Conservation (phyloP, 2,113 vertebrate species). For the Leptodactylus fuscus region DNA sequence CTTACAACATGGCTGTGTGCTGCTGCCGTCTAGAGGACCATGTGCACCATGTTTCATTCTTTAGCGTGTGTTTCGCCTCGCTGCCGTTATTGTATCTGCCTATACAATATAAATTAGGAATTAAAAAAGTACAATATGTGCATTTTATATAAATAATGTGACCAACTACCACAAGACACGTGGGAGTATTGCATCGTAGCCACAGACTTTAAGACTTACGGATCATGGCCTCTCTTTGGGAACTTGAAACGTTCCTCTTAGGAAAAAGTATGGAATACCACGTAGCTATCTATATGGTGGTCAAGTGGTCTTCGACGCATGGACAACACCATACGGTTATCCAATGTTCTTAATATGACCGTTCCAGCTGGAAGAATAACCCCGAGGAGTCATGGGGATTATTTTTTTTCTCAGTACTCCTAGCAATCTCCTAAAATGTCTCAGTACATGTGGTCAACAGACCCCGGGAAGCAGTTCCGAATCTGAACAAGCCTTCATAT, state of each 20-base stretch:
- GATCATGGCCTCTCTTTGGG: not conserved
- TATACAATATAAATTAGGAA: not conserved
- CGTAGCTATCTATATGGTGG: not conserved
- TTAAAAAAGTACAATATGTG: not conserved
- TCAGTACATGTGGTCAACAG: not conserved
- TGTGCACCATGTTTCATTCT: not conserved
- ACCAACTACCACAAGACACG: not conserved
- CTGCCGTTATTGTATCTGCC: too few species aligned
- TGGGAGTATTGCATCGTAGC: not conserved
- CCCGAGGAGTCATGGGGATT: not conserved
- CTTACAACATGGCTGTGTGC: not conserved
- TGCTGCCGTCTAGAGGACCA: not conserved
- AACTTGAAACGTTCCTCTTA: constrained; percentile 4
- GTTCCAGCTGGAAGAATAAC: not conserved
- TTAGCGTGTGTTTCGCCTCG: not conserved
- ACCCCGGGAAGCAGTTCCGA: not conserved
- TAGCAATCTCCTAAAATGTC: too few species aligned
- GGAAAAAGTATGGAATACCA: constrained; percentile 30
- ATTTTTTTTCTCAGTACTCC: not conserved
- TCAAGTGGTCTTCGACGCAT: not conserved
- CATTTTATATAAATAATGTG: not conserved
- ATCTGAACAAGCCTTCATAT: constrained; percentile 67
- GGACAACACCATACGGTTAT: constrained; percentile 23
- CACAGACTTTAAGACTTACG: not conserved
- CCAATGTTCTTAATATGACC: not conserved